phyloP scores from a whole-genome alignment of 2,797 vertebrate genomes.

The Catharus ustulatus region DNA sequence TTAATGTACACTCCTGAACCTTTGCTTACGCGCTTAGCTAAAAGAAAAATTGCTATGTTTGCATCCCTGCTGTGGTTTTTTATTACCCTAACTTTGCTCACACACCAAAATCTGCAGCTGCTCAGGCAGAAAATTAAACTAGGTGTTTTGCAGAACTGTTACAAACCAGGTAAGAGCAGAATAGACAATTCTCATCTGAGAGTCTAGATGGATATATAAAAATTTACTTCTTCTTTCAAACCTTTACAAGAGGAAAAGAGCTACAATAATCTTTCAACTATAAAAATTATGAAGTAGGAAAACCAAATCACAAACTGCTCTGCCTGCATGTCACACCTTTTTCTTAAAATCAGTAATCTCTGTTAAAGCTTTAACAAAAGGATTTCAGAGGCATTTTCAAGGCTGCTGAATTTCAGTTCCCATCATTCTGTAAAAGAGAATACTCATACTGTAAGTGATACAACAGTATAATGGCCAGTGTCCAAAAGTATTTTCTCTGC shows the following conservation, averaged over 20 bases:
- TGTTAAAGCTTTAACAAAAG: background rate
- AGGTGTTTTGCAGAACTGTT: background rate
- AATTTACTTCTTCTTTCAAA: background rate
- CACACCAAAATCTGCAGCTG: background rate
- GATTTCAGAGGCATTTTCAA: background rate
- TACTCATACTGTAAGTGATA: background rate
- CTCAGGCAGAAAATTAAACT: background rate
- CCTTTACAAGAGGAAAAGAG: background rate
- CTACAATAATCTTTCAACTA: background rate
- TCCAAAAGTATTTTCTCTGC: background rate
- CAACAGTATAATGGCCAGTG: background rate
- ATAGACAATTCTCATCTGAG: background rate
- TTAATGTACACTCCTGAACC: background rate
- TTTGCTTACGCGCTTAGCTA: fast-evolving
- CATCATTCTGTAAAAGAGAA: background rate
- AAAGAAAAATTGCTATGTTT: background rate
- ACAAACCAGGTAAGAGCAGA: background rate
- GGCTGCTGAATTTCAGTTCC: background rate
- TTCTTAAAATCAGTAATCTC: background rate
- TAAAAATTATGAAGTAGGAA: background rate
- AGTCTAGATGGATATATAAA: background rate
- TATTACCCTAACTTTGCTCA: background rate
- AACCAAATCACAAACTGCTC: background rate
- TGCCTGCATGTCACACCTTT: background rate
- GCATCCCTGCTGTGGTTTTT: background rate